Conservation (phyloP, 2,888 invertebrate genomes). For the Harpagoxenus sublaevis region DNA sequence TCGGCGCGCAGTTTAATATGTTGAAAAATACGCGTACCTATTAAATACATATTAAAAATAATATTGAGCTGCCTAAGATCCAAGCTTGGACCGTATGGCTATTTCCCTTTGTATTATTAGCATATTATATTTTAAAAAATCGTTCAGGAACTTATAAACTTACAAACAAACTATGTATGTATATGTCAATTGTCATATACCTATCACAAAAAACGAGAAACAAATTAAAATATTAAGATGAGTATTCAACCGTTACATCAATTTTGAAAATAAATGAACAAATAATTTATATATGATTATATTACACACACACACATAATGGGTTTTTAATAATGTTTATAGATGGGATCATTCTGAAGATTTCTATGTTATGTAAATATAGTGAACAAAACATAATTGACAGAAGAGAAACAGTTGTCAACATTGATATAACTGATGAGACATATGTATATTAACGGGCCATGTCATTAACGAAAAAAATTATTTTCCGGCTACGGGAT, state of each 20-base stretch:
- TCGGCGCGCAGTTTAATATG: too few species aligned
- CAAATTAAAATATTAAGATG: too few species aligned
- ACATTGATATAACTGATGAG: constrained; percentile 81
- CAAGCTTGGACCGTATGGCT: too few species aligned
- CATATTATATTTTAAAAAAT: too few species aligned
- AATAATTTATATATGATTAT: background rate
- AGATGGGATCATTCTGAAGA: constrained; percentile 70
- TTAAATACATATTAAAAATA: too few species aligned
- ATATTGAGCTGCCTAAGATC: too few species aligned
- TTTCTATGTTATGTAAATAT: constrained; percentile 86
- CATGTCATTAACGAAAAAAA: constrained; percentile 89
- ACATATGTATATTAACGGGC: constrained; percentile 85
- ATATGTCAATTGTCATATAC: too few species aligned
- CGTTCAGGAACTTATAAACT: too few species aligned
- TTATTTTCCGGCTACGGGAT: constrained; percentile 88
- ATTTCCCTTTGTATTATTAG: too few species aligned
- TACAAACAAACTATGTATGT: too few species aligned
- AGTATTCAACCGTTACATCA: background rate
- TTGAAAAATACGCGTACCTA: too few species aligned
- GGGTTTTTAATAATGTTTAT: background rate
- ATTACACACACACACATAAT: background rate
- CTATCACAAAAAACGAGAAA: background rate
- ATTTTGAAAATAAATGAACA: background rate
- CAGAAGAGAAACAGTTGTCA: constrained; percentile 77
- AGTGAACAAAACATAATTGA: constrained; percentile 60